These are phyloP conservation scores for Mycogona germanica DNA, from an alignment of 2,888 invertebrate species.

Conservation along the genomic window DNA sequence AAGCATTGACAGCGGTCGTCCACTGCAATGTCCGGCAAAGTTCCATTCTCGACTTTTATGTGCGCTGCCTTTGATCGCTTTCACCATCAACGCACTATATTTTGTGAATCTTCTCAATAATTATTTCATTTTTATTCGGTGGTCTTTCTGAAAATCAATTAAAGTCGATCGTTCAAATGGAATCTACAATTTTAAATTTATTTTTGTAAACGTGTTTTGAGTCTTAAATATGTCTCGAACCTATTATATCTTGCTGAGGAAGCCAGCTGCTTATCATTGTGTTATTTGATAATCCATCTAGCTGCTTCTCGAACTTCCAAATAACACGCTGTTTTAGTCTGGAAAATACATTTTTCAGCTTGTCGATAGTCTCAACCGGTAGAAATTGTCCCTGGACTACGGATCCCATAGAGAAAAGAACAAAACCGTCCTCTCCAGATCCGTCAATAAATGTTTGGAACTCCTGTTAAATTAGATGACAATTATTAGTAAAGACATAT, in stretches of 20 bases:
- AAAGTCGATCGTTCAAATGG: too few relatives aligned
- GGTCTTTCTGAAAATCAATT: too few relatives aligned
- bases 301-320: slow-evolving; percentile 10
- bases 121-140: too few relatives aligned
- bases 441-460: background rate
- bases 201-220: background rate
- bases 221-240: background rate
- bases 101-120: too few relatives aligned
- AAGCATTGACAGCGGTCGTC: too few relatives aligned
- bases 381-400: slow-evolving; percentile 4
- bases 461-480: slow-evolving; percentile 8
- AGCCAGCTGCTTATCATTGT: slow-evolving; percentile 14
- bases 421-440: slow-evolving; percentile 9
- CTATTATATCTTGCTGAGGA: slow-evolving; percentile 14
- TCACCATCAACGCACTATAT: too few relatives aligned
- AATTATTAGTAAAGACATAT: background rate
- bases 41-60: too few relatives aligned
- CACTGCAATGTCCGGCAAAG: too few relatives aligned
- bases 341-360: slow-evolving; percentile 6
- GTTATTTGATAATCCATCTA: slow-evolving; percentile 2
- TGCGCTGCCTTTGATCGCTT: too few relatives aligned
- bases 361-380: background rate
- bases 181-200: too few relatives aligned
- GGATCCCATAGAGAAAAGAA: slow-evolving; percentile 15
- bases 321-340: slow-evolving; percentile 10